Base-by-base conservation (phyloP, 2,113 vertebrate genomes). In the Pterophyllum scalare region DNA sequence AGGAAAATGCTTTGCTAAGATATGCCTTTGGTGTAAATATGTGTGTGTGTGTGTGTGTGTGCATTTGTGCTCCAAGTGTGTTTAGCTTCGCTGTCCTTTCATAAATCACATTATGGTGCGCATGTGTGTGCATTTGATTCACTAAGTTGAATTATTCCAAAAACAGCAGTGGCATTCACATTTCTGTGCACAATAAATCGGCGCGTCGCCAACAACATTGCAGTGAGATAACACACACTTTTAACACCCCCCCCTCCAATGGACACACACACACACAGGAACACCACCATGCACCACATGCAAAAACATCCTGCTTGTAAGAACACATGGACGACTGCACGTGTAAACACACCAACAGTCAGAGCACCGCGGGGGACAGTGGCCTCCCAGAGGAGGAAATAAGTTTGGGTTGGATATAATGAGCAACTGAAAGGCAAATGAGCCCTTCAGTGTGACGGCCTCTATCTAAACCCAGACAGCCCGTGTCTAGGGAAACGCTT, bases 361-460 rank as follows among this genome's bases (percentile, higher is more conserved):
- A 14, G 56, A 75, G 46, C 12, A 5, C 28, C 1, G 12, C 6
- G 2, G 83, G 74, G 88, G 40, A 8, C 17, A 17, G 20, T 9
- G 58, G 54, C 33, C 54, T 89, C 87, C 84, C 87, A 74, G 59
- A 54, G 12, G 88, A 88, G 89, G 88, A 88, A 92, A 90, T 89
- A 88, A 85, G 85, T 93, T 90, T 88, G 87, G 80, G 59, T 85
- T 91, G 89, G 85, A 90, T 74, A 81, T 92, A 94, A 95, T 93
- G 92, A 94, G 90, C 84, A 83, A 89, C 60, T 89, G 91, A 93
- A 94, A 93, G 86, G 92, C 90, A 94, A 94, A 94, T 93, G 91
- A 95, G 88, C 82, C 89, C 85, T 86, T 90, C 88, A 82, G 81
- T 92, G 85, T 91, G 91, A 94, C 80, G 80, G 80, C 86, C 83